Conservation (phyloP, 2,113 vertebrate species). For the Struthidea cinerea region DNA sequence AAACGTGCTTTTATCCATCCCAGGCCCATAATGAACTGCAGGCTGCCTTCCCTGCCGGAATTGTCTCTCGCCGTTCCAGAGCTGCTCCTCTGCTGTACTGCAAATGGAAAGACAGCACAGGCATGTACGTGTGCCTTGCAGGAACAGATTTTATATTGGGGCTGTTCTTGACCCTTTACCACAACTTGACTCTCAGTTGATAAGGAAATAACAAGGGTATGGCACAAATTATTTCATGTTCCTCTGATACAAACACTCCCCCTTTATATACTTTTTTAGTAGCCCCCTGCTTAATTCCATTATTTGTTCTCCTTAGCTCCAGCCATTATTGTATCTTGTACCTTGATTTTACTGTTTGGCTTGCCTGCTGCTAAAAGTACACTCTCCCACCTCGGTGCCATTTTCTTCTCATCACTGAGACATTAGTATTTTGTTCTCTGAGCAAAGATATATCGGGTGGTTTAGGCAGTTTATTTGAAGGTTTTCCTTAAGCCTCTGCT, state of each 20-base stretch:
- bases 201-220: background rate
- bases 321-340: background rate
- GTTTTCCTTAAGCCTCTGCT: background rate
- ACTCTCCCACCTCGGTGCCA: background rate
- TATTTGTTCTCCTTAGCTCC: background rate
- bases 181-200: background rate
- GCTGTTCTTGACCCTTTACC: background rate
- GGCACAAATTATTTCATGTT: background rate
- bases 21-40: background rate
- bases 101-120: accelerated
- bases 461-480: background rate
- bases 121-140: accelerated
- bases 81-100: background rate
- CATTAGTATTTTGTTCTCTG: background rate
- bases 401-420: background rate
- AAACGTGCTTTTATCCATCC: background rate
- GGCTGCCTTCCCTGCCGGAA: background rate
- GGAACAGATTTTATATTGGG: background rate
- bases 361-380: background rate
- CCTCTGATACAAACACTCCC: background rate
- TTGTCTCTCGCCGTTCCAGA: background rate
- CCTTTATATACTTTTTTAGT: background rate
- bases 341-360: background rate
- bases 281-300: background rate
- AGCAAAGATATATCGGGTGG: background rate